These are phyloP conservation scores for Cylas formicarius DNA, from an alignment of 1,140 invertebrate species.

Conservation along the genomic window DNA sequence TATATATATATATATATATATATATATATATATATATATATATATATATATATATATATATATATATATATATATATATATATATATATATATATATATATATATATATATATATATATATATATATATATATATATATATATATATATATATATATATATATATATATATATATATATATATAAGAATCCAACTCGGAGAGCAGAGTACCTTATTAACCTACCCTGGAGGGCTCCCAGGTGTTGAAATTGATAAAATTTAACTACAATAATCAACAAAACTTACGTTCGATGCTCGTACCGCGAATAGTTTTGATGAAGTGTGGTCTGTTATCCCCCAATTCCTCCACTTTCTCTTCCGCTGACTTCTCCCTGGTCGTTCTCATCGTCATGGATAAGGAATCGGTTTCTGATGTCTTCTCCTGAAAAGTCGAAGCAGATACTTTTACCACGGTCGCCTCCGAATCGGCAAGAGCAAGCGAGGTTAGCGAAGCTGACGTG, in stretches of 20 bases:
- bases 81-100: no score
- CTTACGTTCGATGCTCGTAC: conserved; percentile 73
- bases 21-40: no score
- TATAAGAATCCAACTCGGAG: no score
- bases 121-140: no score
- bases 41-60: no score
- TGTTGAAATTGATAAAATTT: neutral
- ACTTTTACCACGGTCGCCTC: conserved; percentile 16
- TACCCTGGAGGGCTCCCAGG: no score
- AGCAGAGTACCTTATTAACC: no score
- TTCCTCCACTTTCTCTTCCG: conserved; percentile 30
- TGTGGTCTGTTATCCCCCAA: conserved; percentile 52
- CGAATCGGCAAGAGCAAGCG: conserved; percentile 6
- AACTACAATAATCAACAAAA: conserved; percentile 11
- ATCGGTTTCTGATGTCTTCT: conserved; percentile 11
- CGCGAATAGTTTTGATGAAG: conserved; percentile 66
- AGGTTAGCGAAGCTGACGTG: neutral
- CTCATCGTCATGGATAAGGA: conserved; percentile 22
- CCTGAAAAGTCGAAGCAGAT: conserved; percentile 16
- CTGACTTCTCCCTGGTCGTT: conserved; percentile 21
- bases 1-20: no score
- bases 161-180: no score
- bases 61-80: no score
- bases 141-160: no score
- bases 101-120: no score